Percentiles rank a stretch among this genome's conserved stretches.
phyloP scores from a whole-genome alignment of 2,888 invertebrate species.

The Xestobium rufovillosum region DNA sequence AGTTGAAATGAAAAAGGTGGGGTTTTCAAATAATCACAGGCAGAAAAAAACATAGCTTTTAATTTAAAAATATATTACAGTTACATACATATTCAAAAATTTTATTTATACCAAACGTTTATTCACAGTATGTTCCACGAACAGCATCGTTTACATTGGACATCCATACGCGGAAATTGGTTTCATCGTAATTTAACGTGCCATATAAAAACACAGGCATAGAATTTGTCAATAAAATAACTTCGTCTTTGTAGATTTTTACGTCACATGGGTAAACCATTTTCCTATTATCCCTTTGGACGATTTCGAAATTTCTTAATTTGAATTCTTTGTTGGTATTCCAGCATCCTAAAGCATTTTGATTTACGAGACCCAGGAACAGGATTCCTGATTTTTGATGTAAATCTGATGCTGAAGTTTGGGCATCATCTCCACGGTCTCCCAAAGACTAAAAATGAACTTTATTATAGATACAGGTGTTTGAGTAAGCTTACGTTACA shows the following conservation, averaged over 20 bases:
- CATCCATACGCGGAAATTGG: constrained; percentile 59
- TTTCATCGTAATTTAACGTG: constrained; percentile 49
- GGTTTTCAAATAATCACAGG: no score
- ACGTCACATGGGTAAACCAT: constrained; percentile 69
- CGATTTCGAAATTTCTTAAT: constrained; percentile 46
- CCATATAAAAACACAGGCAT: constrained; percentile 64
- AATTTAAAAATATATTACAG: no score
- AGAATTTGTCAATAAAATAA: constrained; percentile 62
- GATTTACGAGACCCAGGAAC: constrained; percentile 63
- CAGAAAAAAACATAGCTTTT: no score
- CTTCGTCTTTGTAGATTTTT: constrained; percentile 52
- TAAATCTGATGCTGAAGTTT: constrained; percentile 62
- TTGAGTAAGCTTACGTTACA: no score
- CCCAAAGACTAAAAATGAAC: constrained; percentile 49
- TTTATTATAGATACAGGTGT: no score
- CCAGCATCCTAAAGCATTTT: constrained; percentile 71
- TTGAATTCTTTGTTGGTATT: constrained; percentile 45
- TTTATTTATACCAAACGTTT: no score
- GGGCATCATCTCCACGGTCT: constrained; percentile 55
- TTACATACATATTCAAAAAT: no score
- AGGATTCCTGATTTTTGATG: constrained; percentile 55
- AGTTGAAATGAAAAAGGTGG: no score
- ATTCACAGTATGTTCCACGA: constrained; percentile 41
- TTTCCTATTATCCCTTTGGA: constrained; percentile 51
- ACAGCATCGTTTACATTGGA: constrained; percentile 40